Percentiles rank a stretch among this genome's conserved stretches.
phyloP scores from a whole-genome alignment of 2,888 invertebrate species.

The Acanthosepion lycidas region DNA sequence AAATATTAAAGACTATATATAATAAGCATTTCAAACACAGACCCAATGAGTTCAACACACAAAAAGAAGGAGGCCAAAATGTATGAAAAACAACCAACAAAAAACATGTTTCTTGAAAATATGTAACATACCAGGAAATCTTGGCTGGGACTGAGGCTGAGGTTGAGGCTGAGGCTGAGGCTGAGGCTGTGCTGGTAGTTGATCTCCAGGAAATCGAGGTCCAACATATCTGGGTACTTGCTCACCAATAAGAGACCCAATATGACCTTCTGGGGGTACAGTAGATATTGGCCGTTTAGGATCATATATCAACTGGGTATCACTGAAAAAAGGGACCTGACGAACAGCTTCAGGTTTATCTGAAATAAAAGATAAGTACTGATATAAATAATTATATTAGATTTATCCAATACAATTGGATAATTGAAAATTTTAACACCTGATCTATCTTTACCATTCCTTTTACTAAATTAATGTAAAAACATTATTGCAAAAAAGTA shows the following conservation, averaged over 20 bases:
- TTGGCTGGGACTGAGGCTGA: neutral
- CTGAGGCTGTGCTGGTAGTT: neutral
- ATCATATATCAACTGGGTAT: constrained; percentile 47
- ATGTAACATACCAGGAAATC: constrained; percentile 42
- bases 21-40: neutral
- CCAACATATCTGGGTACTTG: constrained; percentile 38
- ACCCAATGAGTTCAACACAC: neutral
- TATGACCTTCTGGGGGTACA: constrained; percentile 44
- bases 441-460: neutral
- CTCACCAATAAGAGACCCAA: constrained; percentile 39
- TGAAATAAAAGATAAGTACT: neutral
- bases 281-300: constrained; percentile 41
- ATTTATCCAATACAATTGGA: neutral
- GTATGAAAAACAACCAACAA: neutral
- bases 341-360: constrained; percentile 42
- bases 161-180: neutral
- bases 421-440: neutral
- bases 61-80: neutral
- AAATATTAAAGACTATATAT: neutral
- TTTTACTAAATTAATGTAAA: neutral
- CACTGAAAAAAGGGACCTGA: constrained; percentile 46
- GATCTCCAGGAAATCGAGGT: constrained; percentile 35
- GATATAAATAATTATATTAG: neutral
- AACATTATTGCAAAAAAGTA: too few relatives aligned
- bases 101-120: neutral